Base-by-base conservation (phyloP, 2,797 vertebrate species). In the Podarcis siculus region DNA sequence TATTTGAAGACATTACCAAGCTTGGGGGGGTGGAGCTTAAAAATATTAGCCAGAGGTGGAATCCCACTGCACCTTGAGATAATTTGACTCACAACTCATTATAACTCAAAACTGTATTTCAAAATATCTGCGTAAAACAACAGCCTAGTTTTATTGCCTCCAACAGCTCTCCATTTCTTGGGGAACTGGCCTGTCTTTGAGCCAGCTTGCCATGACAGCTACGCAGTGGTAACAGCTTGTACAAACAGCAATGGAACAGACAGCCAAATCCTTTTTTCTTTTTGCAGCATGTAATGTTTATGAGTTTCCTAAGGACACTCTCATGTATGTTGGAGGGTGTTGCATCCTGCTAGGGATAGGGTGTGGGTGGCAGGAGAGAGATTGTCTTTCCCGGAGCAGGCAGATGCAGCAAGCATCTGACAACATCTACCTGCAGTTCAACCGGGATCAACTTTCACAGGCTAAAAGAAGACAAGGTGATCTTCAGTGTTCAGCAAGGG, bases 401-500 rank as follows among this genome's bases (percentile, higher is more conserved):
- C 86, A 94, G 93, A 93, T 92, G 90, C 92, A 94, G 90, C 90
- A 85, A 45, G 5, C 93, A 89, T 89, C 93, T 82, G 81, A 81
- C 77, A 79, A 64, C 92, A 79, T 92, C 91, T 92, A 73, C 90
- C 90, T 79, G 82, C 90, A 0, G 84, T 89, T 87, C 82, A 4
- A 13, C 55, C 55, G 45, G 79, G 92, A 89, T 45, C 89, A 85
- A 82, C 90, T 89, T 85, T 72, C 82, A 0, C 3, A 30, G 85
- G 78, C 45, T 83, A 89, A 89, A 32, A 77, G 87, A 17, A 92
- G 91, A 78, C 12, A 37, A 5, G 42, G 64, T 5, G 82, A 92
- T 91, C 86, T 32, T 83, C 91, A 86, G 80, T 88, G 89, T 81
- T 32, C 87, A 79, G 75, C 45, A 80, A 89, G 82, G 19, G 25